Conservation (phyloP, 2,113 vertebrate genomes). For the Onychostoma macrolepis region DNA sequence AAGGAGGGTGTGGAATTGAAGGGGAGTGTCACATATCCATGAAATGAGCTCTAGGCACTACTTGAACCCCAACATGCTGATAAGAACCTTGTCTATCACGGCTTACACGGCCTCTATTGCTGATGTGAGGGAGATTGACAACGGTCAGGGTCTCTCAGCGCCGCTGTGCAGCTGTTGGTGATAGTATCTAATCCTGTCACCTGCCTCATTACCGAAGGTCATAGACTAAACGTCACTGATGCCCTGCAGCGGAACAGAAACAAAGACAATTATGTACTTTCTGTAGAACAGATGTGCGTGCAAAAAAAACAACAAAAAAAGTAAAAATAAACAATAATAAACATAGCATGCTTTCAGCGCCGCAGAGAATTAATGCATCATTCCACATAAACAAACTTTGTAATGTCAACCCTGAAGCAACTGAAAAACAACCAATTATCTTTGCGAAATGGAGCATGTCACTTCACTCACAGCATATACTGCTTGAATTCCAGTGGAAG, state of each 20-base stretch:
- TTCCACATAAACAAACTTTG: conserved; percentile 20
- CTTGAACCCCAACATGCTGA: conserved; percentile 61
- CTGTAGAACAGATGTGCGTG: background rate
- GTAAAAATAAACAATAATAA: background rate
- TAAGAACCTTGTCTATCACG: background rate
- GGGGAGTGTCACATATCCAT: conserved; percentile 49
- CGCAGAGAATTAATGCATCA: background rate
- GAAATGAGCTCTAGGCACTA: conserved; percentile 41
- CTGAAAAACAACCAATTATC: conserved; percentile 38
- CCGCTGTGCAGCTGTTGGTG: conserved; percentile 64
- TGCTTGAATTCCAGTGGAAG: conserved; percentile 10
- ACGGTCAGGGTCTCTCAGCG: conserved; percentile 57
- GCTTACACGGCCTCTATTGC: conserved; percentile 22
- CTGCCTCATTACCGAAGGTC: conserved; percentile 72
- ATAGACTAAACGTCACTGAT: conserved; percentile 59
- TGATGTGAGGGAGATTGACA: conserved; percentile 42
- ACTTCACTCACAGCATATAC: background rate
- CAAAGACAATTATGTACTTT: background rate
- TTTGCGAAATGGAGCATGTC: conserved; percentile 17
- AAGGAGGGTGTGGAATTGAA: conserved; percentile 10
- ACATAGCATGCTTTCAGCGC: background rate
- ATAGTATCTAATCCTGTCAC: conserved; percentile 72
- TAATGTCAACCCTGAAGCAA: conserved; percentile 3
- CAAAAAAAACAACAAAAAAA: background rate
- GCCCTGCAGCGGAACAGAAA: conserved; percentile 50